Base-by-base conservation (phyloP, 2,888 invertebrate genomes). In the Drosophila seclusa region DNA sequence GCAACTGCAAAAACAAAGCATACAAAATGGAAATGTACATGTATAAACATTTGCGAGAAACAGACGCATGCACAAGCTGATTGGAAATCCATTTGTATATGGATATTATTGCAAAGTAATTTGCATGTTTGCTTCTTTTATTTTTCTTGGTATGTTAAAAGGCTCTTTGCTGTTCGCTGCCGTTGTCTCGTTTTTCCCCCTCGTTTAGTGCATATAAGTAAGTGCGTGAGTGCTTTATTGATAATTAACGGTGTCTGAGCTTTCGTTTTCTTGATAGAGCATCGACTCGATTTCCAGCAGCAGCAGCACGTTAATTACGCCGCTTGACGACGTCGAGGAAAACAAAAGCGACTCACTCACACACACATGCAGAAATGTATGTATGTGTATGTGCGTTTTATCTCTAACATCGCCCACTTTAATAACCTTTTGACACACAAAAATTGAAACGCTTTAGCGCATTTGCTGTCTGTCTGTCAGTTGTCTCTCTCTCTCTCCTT, bases 391-490 rank as follows among this genome's bases (percentile, higher is more conserved):
- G 29, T 64, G 63, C n/a, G 62, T 59, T 54, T 34, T 73, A 80
- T 86, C 70, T 78, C 60, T 52, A 67, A 55, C 76, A 81, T 89
- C 80, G 80, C 69, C 76, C 64, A 73, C 80, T 87, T 82, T 83
- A 77, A 87, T 89, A 89, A 87, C 83, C 83, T 82, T 87, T 87
- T 89, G 87, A 89, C 87, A 83, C 73, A 88, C 69, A 76, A 83
- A 80, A 80, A 76, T 83, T 76, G 69, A 85, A 89, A 89, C 82
- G 83, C 76, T 87, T 87, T 82, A 83, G 65, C 76, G 78, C 81
- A 83, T 87, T 82, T 59, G 53, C 59, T 60, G 52, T 31, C 40
- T 79, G 63, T 66, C 54, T 32, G 64, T 59, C 11, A 60, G 34
- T 50, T 52, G 32, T 59, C 36, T 45, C 34, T 31, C 21, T 48